A percentile compares a stretch with the other conserved stretches of the same genome.
Evolutionary conservation across 1,140 invertebrate genomes (phyloP).

Genomic region (Ceratina japonica): DNA sequence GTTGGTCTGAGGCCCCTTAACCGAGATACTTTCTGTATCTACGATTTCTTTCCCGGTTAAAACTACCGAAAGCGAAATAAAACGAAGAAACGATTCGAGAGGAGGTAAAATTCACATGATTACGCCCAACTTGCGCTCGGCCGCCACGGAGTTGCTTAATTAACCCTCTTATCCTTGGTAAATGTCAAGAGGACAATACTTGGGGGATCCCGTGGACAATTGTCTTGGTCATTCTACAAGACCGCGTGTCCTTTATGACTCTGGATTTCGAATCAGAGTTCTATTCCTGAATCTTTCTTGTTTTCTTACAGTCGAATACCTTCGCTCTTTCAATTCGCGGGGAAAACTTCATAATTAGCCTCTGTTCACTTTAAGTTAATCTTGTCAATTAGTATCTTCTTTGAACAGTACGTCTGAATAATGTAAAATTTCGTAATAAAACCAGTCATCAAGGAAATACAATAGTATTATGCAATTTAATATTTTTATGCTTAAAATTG

Average conservation of each 20-base stretch:
- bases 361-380: no score
- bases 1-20: not conserved
- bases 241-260: slow-evolving; percentile 47
- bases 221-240: slow-evolving; percentile 40
- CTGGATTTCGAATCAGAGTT: slow-evolving; percentile 30
- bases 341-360: not conserved
- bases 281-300: not conserved
- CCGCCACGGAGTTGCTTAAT: slow-evolving; percentile 39
- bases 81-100: slow-evolving; percentile 27
- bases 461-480: no score
- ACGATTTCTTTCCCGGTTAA: slow-evolving; percentile 20
- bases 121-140: slow-evolving; percentile 39
- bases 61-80: slow-evolving; percentile 17
- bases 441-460: no score
- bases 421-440: no score
- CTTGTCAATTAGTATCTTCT: no score
- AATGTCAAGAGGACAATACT: slow-evolving; percentile 48
- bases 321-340: not conserved
- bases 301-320: not conserved
- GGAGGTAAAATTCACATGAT: slow-evolving; percentile 34
- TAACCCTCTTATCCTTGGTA: slow-evolving; percentile 50
- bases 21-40: slow-evolving; percentile 1
- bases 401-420: no score
- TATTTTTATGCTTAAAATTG: no score
- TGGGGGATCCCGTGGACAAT: slow-evolving; percentile 22